Evolutionary conservation across 2,113 vertebrate species (phyloP), one percentile per base, ranked within the genome.

Genomic region (Monarcha castaneiventris): DNA sequence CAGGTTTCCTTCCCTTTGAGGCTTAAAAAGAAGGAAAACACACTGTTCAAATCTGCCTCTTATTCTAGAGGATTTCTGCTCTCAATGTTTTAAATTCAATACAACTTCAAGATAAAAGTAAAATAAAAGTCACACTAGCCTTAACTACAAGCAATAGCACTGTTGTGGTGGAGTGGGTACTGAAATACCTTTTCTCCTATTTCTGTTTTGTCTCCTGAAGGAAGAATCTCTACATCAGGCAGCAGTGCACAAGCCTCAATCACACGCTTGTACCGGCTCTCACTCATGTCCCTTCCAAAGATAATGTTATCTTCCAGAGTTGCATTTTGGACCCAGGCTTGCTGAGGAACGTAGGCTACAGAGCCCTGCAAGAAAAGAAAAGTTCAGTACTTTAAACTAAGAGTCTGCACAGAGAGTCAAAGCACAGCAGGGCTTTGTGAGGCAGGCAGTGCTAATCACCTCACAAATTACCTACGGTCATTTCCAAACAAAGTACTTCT

Each of bases 241-340:
- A 98, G 94, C 33, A 99, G 98, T 1, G 99, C 99, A 30, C 99
- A 99, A 18, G 98, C 98, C 88, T 99, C 98, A 59, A 99, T 52
- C 91, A 99, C 99, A 3, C 78, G 30, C 49, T 98, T 97, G 54
- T 99, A 99, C 85, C 97, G 97, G 16, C 30, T 81, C 84, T 98
- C 98, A 35, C 95, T 98, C 75, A 86, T 90, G 75, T 98, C 98
- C 64, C 98, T 98, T 20, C 99, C 99, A 71, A 99, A 99, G 17
- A 98, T 29, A 17, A 99, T 98, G 96, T 99, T 99, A 58, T 98
- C 98, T 92, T 97, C 97, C 78, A 99, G 97, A 9, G 99, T 98
- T 29, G 98, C 97, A 22, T 99, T 99, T 96, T 99, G 99, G 94
- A 99, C 99, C 99, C 99, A 99, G 33, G 99, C 99, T 97, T 99